Evolutionary conservation across 92 coral and sea anemone genomes (phyloP).

Genomic region (Parazoanthus swiftii): DNA sequence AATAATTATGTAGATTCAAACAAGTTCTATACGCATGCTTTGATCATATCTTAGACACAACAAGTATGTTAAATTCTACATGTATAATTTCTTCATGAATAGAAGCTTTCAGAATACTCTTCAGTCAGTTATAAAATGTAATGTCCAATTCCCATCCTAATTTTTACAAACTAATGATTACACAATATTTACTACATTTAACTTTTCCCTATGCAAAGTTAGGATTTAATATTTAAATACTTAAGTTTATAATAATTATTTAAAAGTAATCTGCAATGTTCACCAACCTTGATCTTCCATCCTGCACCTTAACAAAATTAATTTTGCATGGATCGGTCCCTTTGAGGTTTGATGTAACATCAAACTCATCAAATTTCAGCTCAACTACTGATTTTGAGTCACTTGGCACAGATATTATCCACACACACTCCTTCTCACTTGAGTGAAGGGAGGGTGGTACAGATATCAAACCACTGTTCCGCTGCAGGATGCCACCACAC

Average conservation of each 20-base stretch:
- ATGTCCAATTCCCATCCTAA: too few relatives aligned
- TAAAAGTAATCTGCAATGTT: not conserved
- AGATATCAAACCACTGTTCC: slow-evolving; percentile 41
- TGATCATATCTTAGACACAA: not conserved
- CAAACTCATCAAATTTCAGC: slow-evolving; percentile 55
- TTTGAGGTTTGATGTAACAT: slow-evolving; percentile 5
- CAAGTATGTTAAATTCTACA: not conserved
- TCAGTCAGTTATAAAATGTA: too few relatives aligned
- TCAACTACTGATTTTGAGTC: slow-evolving; percentile 48
- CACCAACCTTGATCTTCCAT: slow-evolving; percentile 27
- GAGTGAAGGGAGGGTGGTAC: slow-evolving; percentile 37
- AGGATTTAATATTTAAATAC: too few relatives aligned
- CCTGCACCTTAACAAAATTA: slow-evolving; percentile 24
- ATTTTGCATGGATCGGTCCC: slow-evolving; percentile 2
- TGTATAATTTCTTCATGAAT: not conserved
- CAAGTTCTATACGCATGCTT: too few relatives aligned
- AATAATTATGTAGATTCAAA: too few relatives aligned
- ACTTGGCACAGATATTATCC: slow-evolving; percentile 72
- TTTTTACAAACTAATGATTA: too few relatives aligned
- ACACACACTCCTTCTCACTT: slow-evolving; percentile 66
- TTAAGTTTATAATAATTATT: too few relatives aligned
- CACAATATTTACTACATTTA: too few relatives aligned
- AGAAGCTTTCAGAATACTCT: not conserved
- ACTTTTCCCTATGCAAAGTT: too few relatives aligned
- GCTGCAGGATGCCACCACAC: slow-evolving; percentile 21